phyloP scores from a whole-genome alignment of 2,113 vertebrate species.

The Octodon degus region DNA sequence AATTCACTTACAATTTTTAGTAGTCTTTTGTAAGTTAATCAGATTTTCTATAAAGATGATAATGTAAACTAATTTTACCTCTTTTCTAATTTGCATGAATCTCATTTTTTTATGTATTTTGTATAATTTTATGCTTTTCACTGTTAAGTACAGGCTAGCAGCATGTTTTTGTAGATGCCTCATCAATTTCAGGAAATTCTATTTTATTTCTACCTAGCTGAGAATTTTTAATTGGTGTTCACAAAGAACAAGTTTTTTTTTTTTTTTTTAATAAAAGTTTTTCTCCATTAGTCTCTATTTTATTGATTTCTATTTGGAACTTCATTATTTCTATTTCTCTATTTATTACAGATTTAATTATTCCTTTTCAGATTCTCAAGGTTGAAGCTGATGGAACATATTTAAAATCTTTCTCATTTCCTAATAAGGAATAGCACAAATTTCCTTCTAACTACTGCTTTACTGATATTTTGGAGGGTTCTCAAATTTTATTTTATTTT shows the following conservation, averaged over 20 bases:
- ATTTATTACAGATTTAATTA: constrained; percentile 24
- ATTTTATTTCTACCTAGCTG: not conserved
- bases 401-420: constrained; percentile 36
- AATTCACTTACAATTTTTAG: not conserved
- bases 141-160: not conserved
- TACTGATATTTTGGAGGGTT: not conserved
- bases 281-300: constrained; percentile 31
- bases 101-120: constrained; percentile 36
- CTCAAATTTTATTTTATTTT: constrained; percentile 23
- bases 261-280: not conserved
- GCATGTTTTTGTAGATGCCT: not conserved
- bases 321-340: not conserved
- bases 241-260: not conserved
- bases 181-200: not conserved
- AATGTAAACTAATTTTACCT: not conserved
- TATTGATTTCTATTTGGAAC: constrained; percentile 34
- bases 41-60: constrained; percentile 25
- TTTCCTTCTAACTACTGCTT: not conserved
- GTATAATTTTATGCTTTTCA: not conserved
- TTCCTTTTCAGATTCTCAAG: constrained; percentile 1
- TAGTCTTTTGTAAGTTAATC: not conserved
- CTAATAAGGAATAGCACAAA: constrained; percentile 15
- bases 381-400: not conserved
- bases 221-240: not conserved
- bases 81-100: not conserved